Conservation (phyloP, 2,797 vertebrate species). For the Nyctalus aviator region DNA sequence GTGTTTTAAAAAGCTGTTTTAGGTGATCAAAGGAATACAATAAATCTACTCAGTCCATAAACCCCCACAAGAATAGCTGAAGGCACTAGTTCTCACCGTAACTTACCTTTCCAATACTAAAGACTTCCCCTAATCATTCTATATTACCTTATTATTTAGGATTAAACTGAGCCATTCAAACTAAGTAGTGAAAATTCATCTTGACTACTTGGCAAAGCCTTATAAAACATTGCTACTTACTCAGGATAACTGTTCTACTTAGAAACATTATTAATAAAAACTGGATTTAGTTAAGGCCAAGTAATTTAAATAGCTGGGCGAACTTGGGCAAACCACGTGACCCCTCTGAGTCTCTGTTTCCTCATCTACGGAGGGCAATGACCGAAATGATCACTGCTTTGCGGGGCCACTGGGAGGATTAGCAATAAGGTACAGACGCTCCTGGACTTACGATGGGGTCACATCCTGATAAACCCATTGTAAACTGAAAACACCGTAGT, state of each 20-base stretch:
- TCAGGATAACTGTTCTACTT: background rate
- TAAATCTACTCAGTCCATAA: conserved; percentile 37
- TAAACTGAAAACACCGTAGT: background rate
- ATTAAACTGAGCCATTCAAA: background rate
- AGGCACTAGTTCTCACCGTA: background rate
- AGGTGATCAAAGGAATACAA: background rate
- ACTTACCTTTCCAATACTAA: conserved; percentile 21
- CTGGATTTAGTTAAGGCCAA: background rate
- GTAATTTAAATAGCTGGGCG: background rate
- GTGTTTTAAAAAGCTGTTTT: background rate
- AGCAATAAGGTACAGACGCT: background rate
- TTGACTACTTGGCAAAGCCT: conserved; percentile 37
- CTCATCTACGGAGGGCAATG: background rate
- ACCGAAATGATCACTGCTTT: fast-evolving
- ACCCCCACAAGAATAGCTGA: conserved; percentile 7
- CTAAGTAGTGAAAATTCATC: background rate
- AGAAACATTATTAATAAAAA: background rate
- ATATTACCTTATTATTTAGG: background rate
- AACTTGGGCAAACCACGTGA: background rate
- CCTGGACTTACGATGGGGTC: background rate
- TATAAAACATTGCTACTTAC: conserved; percentile 8
- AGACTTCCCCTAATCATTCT: background rate
- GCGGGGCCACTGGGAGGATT: background rate
- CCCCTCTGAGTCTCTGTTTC: background rate
- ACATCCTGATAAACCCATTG: background rate